Evolutionary conservation across 92 coral and sea anemone species (phyloP).

Genomic region (Porites evermanni): DNA sequence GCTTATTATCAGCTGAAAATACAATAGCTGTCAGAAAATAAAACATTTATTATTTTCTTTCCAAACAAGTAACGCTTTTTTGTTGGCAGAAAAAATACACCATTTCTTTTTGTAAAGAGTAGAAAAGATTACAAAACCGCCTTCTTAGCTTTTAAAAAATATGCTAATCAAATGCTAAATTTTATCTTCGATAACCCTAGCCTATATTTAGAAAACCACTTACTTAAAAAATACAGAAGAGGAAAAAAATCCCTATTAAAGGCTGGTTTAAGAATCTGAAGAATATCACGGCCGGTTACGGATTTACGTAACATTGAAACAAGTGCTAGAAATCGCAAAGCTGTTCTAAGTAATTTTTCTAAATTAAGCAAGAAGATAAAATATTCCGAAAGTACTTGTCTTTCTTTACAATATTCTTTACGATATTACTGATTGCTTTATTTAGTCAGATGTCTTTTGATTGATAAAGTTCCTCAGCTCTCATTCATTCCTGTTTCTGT

Average conservation of each 20-base stretch:
- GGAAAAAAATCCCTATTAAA: too few relatives aligned
- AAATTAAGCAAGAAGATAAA: too few relatives aligned
- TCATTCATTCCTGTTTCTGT: not conserved
- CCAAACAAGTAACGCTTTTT: not conserved
- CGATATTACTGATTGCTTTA: not conserved
- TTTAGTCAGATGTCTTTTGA: constrained; percentile 3
- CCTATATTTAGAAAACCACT: too few relatives aligned
- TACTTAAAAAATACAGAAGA: too few relatives aligned
- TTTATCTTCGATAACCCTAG: too few relatives aligned
- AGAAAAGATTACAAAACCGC: too few relatives aligned
- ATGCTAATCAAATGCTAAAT: not conserved
- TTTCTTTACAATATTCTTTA: not conserved
- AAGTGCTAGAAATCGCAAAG: too few relatives aligned
- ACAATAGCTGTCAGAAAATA: not conserved
- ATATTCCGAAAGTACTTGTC: not conserved
- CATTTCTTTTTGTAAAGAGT: not conserved
- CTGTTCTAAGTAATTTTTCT: too few relatives aligned
- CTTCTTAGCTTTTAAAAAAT: not conserved
- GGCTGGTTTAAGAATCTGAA: too few relatives aligned
- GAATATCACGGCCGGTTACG: too few relatives aligned
- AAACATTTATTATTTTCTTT: not conserved
- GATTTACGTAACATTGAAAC: too few relatives aligned
- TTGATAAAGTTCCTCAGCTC: not conserved
- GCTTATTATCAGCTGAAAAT: not conserved
- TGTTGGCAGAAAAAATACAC: not conserved